phyloP scores from a whole-genome alignment of 1,140 invertebrate genomes.

The Ceratitis capitata region DNA sequence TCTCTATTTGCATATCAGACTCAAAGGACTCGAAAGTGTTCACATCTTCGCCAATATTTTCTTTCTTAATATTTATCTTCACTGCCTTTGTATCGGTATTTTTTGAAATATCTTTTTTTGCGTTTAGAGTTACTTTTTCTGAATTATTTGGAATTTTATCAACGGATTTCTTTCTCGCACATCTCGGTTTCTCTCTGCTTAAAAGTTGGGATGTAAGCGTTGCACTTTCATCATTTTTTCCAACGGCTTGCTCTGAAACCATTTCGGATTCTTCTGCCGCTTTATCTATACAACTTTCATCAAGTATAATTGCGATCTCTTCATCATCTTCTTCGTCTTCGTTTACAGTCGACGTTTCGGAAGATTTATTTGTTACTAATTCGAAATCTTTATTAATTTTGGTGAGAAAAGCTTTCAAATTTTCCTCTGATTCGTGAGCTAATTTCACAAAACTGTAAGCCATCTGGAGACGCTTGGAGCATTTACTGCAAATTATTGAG shows the following conservation, averaged over 20 bases:
- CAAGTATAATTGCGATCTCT: background rate
- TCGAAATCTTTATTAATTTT: constrained; percentile 46
- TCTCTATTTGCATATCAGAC: background rate
- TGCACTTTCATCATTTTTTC: background rate
- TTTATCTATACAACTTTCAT: background rate
- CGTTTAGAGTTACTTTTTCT: background rate
- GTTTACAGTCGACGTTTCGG: background rate
- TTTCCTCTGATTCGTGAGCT: constrained; percentile 38
- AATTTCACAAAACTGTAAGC: constrained; percentile 41
- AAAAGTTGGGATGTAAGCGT: no score
- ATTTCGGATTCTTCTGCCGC: background rate
- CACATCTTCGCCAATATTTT: background rate
- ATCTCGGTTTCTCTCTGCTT: background rate
- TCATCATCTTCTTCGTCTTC: background rate
- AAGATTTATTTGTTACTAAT: constrained; percentile 39
- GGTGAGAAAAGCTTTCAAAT: constrained; percentile 43
- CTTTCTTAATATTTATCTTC: background rate
- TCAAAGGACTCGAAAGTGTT: background rate
- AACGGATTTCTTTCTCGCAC: background rate
- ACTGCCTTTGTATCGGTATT: background rate
- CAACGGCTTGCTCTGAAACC: background rate
- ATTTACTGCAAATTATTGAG: constrained; percentile 42
- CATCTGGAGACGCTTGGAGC: constrained; percentile 41
- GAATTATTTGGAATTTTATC: background rate
- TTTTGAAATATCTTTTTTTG: background rate